Percentiles rank a stretch among this genome's conserved stretches.
Evolutionary conservation across 2,888 invertebrate genomes (phyloP).

Genomic region (Epinotia demarniana): DNA sequence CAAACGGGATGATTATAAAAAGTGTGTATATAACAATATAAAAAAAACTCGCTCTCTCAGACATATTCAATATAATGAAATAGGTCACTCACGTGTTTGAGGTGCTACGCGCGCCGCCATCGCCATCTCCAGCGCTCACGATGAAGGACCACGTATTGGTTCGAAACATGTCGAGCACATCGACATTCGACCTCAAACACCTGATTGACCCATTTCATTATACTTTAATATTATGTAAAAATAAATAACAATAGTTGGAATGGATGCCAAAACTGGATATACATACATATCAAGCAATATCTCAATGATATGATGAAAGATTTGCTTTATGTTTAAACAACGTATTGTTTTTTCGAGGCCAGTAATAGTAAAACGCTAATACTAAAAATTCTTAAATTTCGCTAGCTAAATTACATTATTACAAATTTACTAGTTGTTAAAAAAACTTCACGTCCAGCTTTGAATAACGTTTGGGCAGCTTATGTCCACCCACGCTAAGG

Average conservation of each 20-base stretch:
- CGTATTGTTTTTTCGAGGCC: constrained; percentile 5
- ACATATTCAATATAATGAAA: too few relatives aligned
- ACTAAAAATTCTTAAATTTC: constrained; percentile 74
- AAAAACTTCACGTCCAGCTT: neutral
- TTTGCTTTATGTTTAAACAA: neutral
- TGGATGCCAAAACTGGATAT: constrained; percentile 15
- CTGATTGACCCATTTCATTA: too few relatives aligned
- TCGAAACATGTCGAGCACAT: too few relatives aligned
- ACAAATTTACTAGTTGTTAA: constrained; percentile 1
- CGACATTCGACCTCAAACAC: too few relatives aligned
- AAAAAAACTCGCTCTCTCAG: too few relatives aligned
- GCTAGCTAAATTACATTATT: constrained; percentile 65
- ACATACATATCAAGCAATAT: constrained; percentile 1
- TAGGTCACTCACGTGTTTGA: too few relatives aligned
- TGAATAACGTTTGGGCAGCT: neutral
- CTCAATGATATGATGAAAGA: neutral
- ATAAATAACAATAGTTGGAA: constrained; percentile 20
- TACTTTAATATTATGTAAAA: too few relatives aligned
- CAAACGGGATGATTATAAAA: neutral
- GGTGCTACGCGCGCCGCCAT: too few relatives aligned
- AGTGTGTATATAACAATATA: neutral
- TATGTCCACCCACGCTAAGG: neutral
- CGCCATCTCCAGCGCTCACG: too few relatives aligned
- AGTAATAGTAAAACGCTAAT: constrained; percentile 55
- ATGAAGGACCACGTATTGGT: too few relatives aligned